phyloP scores from a whole-genome alignment of 2,113 vertebrate genomes.

The Sturnus vulgaris region DNA sequence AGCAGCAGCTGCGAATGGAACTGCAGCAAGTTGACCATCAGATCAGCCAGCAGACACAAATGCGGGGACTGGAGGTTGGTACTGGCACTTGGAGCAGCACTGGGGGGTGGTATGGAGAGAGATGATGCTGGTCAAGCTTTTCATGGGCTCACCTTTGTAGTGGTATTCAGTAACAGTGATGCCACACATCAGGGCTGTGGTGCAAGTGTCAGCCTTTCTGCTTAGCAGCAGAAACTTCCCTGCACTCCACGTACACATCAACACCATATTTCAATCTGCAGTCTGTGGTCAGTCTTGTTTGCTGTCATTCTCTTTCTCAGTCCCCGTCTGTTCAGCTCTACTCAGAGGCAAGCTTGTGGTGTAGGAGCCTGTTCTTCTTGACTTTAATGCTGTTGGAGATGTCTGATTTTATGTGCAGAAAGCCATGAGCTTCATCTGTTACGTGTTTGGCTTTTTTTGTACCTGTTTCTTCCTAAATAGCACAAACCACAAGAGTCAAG shows the following conservation, averaged over 20 bases:
- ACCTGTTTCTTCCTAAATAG: neutral
- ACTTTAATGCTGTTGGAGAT: neutral
- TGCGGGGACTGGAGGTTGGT: constrained; percentile 87
- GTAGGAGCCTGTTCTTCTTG: neutral
- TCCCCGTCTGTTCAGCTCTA: neutral
- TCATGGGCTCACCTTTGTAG: neutral
- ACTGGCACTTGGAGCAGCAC: neutral
- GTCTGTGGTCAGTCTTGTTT: neutral
- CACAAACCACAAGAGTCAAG: neutral
- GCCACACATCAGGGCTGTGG: neutral
- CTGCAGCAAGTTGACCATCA: constrained; percentile 96
- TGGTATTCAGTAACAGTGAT: neutral
- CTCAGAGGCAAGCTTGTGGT: neutral
- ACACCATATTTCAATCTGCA: neutral
- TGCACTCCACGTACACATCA: rapidly evolving
- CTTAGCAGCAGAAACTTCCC: neutral
- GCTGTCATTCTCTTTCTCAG: neutral
- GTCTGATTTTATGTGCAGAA: neutral
- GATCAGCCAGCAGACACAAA: constrained; percentile 94
- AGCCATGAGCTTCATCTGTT: neutral
- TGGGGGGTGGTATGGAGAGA: neutral
- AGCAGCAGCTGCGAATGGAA: constrained; percentile 94
- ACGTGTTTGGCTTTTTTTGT: neutral
- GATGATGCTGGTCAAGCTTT: neutral
- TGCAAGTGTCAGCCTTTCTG: neutral